Conservation (phyloP, 2,888 invertebrate species). For the Argyresthia albistria region DNA sequence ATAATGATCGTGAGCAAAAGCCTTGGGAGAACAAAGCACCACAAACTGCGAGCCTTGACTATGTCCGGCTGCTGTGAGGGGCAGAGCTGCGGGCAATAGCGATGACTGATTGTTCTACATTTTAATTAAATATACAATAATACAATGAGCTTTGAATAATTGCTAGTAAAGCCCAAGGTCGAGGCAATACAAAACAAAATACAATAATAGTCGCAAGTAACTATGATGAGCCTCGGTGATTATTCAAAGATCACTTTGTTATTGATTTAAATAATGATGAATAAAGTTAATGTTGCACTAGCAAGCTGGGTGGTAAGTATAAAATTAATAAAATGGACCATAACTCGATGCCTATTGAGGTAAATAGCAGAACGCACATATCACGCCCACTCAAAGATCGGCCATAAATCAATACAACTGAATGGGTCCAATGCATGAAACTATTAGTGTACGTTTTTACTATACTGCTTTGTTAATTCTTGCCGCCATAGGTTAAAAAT, state of each 20-base stretch:
- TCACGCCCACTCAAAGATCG: constrained; percentile 40
- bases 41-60: not conserved
- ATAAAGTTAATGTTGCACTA: too few relatives aligned
- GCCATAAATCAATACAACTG: constrained; percentile 47
- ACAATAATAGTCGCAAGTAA: too few relatives aligned
- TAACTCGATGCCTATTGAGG: constrained; percentile 10
- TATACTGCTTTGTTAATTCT: not conserved
- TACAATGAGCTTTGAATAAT: not conserved
- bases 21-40: too few relatives aligned
- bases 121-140: not conserved
- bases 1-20: too few relatives aligned
- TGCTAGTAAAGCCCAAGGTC: not conserved
- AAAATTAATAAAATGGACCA: constrained; percentile 2
- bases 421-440: constrained; percentile 40
- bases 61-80: not conserved
- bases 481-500: not conserved
- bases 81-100: not conserved
- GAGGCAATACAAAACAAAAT: too few relatives aligned
- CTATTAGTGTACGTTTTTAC: constrained; percentile 27
- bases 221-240: too few relatives aligned
- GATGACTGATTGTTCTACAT: constrained; percentile 1
- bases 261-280: too few relatives aligned
- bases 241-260: too few relatives aligned
- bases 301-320: not conserved
- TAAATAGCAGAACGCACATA: constrained; percentile 32